phyloP scores from a whole-genome alignment of 2,888 invertebrate genomes.

The Nycteola revayana region DNA sequence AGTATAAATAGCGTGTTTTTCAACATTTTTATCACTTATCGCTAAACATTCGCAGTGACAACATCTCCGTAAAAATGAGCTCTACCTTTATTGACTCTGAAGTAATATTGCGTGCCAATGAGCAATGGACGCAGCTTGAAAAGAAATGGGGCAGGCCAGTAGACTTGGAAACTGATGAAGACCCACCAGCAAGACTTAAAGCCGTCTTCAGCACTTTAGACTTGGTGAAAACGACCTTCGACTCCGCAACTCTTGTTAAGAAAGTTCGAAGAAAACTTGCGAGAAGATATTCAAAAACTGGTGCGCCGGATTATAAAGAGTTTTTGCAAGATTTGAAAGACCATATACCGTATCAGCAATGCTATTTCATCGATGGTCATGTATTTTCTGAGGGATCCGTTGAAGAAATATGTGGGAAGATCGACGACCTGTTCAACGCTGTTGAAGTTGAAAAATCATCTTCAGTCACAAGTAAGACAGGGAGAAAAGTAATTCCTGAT shows the following conservation, averaged over 20 bases:
- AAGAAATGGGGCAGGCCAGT: constrained; percentile 66
- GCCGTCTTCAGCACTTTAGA: not conserved
- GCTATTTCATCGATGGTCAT: constrained; percentile 41
- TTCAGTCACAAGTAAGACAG: constrained; percentile 31
- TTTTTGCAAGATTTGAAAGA: constrained; percentile 54
- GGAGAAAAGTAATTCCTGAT: not conserved
- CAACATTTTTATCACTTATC: not conserved
- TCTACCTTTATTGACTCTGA: constrained; percentile 52
- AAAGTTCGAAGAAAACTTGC: constrained; percentile 59
- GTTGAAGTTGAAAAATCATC: constrained; percentile 37
- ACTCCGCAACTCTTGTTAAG: constrained; percentile 35
- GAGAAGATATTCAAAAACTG: constrained; percentile 49
- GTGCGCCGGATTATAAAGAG: constrained; percentile 53
- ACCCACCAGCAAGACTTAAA: constrained; percentile 37
- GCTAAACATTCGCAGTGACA: not conserved
- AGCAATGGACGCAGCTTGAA: constrained; percentile 64
- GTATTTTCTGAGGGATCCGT: constrained; percentile 62
- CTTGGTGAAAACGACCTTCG: not conserved
- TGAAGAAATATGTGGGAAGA: constrained; percentile 63
- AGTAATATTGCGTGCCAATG: constrained; percentile 58
- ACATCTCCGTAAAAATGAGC: constrained; percentile 21
- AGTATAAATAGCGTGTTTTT: no score
- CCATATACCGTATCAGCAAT: constrained; percentile 30
- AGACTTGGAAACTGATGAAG: constrained; percentile 46
- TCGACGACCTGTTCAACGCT: constrained; percentile 70